A percentile compares a stretch with the other conserved stretches of the same genome.
Evolutionary conservation across 2,797 vertebrate genomes (phyloP).

Genomic region (Varecia variegata): DNA sequence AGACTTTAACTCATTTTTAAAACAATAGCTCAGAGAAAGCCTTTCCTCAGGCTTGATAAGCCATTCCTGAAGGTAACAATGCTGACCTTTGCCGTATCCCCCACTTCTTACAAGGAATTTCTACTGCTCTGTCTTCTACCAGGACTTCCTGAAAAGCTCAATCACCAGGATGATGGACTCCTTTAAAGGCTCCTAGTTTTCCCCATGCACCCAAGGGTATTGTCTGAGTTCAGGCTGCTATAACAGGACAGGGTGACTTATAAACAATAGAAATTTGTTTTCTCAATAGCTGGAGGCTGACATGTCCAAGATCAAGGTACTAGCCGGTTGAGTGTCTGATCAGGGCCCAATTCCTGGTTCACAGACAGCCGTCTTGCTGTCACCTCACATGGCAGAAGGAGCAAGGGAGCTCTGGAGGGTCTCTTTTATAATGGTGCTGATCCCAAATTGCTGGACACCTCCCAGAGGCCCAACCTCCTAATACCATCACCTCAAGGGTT

Average conservation of each 20-base stretch:
- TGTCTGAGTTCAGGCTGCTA: not conserved
- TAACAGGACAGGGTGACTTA: not conserved
- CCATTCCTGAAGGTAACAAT: not conserved
- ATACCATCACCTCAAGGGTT: not conserved
- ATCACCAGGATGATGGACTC: not conserved
- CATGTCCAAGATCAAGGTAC: not conserved
- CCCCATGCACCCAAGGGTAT: not conserved
- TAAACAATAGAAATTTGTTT: too few relatives aligned
- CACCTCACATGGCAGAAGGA: not conserved
- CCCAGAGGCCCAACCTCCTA: not conserved
- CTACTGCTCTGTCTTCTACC: not conserved
- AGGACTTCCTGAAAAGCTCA: not conserved
- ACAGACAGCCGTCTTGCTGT: not conserved
- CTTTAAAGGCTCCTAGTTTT: not conserved
- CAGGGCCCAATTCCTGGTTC: not conserved
- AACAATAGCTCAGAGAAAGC: not conserved
- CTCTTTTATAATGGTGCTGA: not conserved
- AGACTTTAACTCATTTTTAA: not conserved
- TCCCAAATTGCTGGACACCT: not conserved
- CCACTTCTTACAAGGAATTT: not conserved
- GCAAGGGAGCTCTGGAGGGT: not conserved
- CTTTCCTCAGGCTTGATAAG: not conserved
- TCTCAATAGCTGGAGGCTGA: not conserved
- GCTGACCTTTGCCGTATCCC: not conserved
- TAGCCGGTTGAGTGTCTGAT: not conserved